Evolutionary conservation across 2,888 invertebrate species (phyloP), one percentile per base, ranked within the genome.

Genomic region (Hirtodrosophila trivittata): DNA sequence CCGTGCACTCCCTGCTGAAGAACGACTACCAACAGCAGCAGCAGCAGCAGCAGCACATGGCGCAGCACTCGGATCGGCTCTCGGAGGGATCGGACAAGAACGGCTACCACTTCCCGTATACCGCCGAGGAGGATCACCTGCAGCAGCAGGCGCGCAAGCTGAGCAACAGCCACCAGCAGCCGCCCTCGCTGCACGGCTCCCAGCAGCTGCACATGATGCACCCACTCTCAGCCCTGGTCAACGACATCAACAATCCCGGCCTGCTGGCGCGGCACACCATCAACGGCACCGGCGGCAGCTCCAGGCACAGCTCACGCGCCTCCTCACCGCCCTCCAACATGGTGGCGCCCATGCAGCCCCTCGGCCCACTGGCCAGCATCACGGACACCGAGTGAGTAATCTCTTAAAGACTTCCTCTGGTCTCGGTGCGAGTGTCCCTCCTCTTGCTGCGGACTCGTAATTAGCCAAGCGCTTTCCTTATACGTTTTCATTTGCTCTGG

Each of bases 81-180:
- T 94, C 94, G 0, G 94, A 95, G 77, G 92, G 93, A 0, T 94
- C 94, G 0, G 95, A 95, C 42, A 94, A 94, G 76, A 94, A 95
- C 82, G 96, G 96, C 80, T 97, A 96, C 90, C 92, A 95, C 65
- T 96, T 96, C 83, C 96, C 96, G 0, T 96, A 96, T 87, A 96
- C 96, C 75, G 95, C 95, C 70, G 95, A 95, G 90, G 95, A 95
- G 91, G 95, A 95, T 89, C 95, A 95, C 90, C 89, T 93, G 65
- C 91, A 91, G 75, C 64, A 83, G 75, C 63, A 86, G 45, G 80
- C 86, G 2, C 87, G 90, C 3, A 89, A 89, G 26, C 66, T 87
- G 38, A 88, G 87, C 57, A 52, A 52, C 9, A 45, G 68, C 16
- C 86, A 81, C 25, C 73, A 68, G 12, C 87, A 78, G 45, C 68